Evolutionary conservation across 2,113 vertebrate genomes (phyloP).

Genomic region (Etheostoma spectabile): DNA sequence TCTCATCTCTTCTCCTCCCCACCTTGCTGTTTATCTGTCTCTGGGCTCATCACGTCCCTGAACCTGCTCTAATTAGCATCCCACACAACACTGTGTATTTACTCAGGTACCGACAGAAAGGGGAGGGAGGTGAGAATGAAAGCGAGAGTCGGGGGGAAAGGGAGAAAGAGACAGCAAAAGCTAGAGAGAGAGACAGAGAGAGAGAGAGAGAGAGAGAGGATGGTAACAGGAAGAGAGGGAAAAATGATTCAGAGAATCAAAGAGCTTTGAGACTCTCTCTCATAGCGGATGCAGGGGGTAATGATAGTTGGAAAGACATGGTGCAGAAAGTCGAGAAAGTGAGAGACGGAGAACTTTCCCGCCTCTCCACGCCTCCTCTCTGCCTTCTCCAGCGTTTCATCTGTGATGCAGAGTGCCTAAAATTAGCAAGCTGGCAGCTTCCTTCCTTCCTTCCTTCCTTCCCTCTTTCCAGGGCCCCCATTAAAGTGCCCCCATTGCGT

Average conservation of each 20-base stretch:
- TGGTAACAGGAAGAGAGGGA: constrained; percentile 65
- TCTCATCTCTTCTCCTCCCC: constrained; percentile 60
- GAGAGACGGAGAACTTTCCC: constrained; percentile 67
- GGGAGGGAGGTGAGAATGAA: constrained; percentile 67
- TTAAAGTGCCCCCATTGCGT: constrained; percentile 60
- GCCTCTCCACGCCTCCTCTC: constrained; percentile 65
- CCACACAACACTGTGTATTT: constrained; percentile 78
- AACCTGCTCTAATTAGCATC: constrained; percentile 82
- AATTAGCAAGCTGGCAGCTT: constrained; percentile 74
- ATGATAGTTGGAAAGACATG: constrained; percentile 69
- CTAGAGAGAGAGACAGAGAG: neutral
- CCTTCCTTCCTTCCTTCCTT: constrained; percentile 56
- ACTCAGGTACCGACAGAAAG: constrained; percentile 65
- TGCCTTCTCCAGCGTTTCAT: constrained; percentile 70
- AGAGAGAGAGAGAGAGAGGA: no score
- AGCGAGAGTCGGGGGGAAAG: constrained; percentile 34
- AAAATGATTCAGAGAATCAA: constrained; percentile 70
- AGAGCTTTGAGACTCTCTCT: constrained; percentile 62
- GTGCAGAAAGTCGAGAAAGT: constrained; percentile 67
- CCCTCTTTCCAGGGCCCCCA: constrained; percentile 52
- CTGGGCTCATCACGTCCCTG: constrained; percentile 73
- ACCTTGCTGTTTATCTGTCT: constrained; percentile 74
- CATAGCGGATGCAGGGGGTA: constrained; percentile 58
- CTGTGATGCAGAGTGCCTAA: constrained; percentile 68
- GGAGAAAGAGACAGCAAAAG: constrained; percentile 49